A percentile compares a stretch with the other conserved stretches of the same genome.
Evolutionary conservation across 2,888 invertebrate species (phyloP).

Genomic region (Doris montereyensis): DNA sequence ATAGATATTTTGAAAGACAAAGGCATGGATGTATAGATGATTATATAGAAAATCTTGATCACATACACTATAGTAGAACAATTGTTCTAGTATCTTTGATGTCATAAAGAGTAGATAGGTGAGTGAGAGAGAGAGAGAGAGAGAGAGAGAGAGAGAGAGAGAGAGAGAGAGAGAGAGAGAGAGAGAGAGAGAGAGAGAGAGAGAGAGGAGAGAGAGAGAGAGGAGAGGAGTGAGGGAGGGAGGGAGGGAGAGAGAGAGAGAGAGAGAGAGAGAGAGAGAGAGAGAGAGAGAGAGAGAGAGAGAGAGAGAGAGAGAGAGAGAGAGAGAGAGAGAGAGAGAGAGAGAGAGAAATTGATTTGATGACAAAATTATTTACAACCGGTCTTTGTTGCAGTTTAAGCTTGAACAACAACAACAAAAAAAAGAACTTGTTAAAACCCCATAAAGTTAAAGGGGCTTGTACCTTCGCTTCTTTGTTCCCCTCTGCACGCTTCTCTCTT

Average conservation of each 20-base stretch:
- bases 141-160: neutral
- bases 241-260: neutral
- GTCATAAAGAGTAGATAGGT: neutral
- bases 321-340: conserved; percentile 27
- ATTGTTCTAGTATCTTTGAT: too few relatives aligned
- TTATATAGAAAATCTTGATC: too few relatives aligned
- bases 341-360: conserved; percentile 5
- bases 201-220: neutral
- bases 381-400: too few relatives aligned
- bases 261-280: neutral
- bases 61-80: too few relatives aligned
- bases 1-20: too few relatives aligned
- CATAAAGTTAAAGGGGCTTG: too few relatives aligned
- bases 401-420: too few relatives aligned
- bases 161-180: neutral
- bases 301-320: neutral
- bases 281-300: neutral
- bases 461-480: too few relatives aligned
- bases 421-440: too few relatives aligned
- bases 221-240: neutral
- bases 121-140: neutral
- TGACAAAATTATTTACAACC: too few relatives aligned
- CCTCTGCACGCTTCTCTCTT: too few relatives aligned
- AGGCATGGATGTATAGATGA: too few relatives aligned
- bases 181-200: neutral